Conservation (phyloP, 2,888 invertebrate species). For the Strigamia maritima region DNA sequence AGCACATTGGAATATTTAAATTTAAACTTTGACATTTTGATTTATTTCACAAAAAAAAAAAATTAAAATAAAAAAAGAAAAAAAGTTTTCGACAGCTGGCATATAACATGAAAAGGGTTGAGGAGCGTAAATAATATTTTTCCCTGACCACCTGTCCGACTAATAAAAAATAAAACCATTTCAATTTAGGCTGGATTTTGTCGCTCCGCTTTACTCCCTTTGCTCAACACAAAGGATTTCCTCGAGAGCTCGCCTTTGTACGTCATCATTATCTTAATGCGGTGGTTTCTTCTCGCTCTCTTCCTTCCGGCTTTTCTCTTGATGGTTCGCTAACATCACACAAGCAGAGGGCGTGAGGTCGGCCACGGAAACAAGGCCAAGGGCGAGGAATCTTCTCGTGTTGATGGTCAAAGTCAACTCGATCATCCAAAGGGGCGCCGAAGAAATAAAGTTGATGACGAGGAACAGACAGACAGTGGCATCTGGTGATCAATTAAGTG, state of each 20-base stretch:
- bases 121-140: background rate
- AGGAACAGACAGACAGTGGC: background rate
- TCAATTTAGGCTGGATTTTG: background rate
- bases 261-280: constrained; percentile 34
- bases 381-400: constrained; percentile 25
- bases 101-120: background rate
- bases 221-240: background rate
- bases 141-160: background rate
- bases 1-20: background rate
- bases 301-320: constrained; percentile 32
- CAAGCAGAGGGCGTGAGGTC: constrained; percentile 26
- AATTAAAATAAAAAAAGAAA: background rate
- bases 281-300: constrained; percentile 27
- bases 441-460: background rate
- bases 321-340: constrained; percentile 12
- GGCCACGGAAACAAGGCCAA: constrained; percentile 31
- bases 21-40: background rate
- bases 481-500: constrained; percentile 11
- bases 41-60: background rate
- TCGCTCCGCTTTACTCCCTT: background rate
- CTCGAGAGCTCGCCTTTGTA: constrained; percentile 25
- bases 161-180: background rate
- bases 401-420: constrained; percentile 10
- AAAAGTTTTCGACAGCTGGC: background rate
- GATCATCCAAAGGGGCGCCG: background rate